These are phyloP conservation scores for Clivina fossor DNA, from an alignment of 2,888 invertebrate genomes.

Conservation along the genomic window DNA sequence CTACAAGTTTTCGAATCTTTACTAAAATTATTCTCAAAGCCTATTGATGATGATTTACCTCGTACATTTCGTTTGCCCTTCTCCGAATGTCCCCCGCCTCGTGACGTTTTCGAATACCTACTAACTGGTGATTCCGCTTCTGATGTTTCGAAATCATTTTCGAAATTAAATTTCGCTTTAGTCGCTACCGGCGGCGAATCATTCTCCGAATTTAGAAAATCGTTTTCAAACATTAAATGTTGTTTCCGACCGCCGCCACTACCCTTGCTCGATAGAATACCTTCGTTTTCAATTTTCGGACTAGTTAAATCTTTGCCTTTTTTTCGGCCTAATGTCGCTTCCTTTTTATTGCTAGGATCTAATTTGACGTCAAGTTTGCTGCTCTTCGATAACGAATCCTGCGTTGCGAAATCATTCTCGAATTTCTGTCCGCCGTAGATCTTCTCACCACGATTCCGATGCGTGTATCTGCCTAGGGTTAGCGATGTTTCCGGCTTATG, in stretches of 20 bases:
- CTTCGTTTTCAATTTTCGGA: conserved; percentile 47
- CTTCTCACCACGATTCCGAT: conserved; percentile 42
- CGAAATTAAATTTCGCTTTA: conserved; percentile 45
- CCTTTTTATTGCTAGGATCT: conserved; percentile 45
- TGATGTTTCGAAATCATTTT: conserved; percentile 49
- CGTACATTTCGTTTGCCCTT: conserved; percentile 12
- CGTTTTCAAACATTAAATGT: conserved; percentile 68
- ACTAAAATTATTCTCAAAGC: conserved; percentile 18
- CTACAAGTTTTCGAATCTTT: conserved; percentile 37
- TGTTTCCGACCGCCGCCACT: conserved; percentile 57
- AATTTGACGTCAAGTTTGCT: conserved; percentile 42
- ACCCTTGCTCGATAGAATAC: conserved; percentile 52
- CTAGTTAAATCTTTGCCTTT: conserved; percentile 46
- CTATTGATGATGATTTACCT: conserved; percentile 24
- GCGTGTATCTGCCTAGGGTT: conserved; percentile 44
- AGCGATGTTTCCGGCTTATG: conserved; percentile 50
- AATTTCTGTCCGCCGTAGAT: conserved; percentile 48
- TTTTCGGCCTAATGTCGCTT: conserved; percentile 44
- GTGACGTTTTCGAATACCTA: conserved; percentile 34
- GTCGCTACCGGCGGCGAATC: conserved; percentile 44
- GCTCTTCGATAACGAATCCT: conserved; percentile 41
- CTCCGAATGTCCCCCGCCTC: conserved; percentile 28
- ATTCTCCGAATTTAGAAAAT: conserved; percentile 59
- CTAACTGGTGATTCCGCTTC: conserved; percentile 46
- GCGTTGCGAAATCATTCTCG: conserved; percentile 63